A percentile compares a stretch with the other conserved stretches of the same genome.
These are phyloP conservation scores for Meiosimyza platycephala DNA, from an alignment of 2,888 invertebrate species.

Conservation along the genomic window DNA sequence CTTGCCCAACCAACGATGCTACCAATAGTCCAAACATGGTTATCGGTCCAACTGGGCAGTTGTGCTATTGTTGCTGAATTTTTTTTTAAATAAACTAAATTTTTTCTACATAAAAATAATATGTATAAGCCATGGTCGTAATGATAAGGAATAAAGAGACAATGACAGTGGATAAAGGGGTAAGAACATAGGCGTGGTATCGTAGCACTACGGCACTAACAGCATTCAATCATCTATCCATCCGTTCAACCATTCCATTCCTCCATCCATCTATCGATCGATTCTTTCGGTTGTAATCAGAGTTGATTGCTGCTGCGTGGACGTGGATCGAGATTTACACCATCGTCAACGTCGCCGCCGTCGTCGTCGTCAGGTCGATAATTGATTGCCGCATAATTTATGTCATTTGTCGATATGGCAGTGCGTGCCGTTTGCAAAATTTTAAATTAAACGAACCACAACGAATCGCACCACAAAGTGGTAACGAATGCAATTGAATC, in stretches of 20 bases:
- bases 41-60: too few species aligned
- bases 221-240: constrained; percentile 4
- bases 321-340: constrained; percentile 1
- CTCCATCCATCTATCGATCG: constrained; percentile 11
- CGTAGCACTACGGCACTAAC: too few species aligned
- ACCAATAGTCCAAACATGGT: too few species aligned
- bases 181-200: too few species aligned
- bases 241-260: constrained; percentile 9
- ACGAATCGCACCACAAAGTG: constrained; percentile 51
- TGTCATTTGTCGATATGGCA: constrained; percentile 56
- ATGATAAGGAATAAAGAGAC: too few species aligned
- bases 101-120: constrained; percentile 11
- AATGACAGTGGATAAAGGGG: too few species aligned
- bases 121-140: neutral
- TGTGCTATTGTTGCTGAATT: too few species aligned
- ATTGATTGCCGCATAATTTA: constrained; percentile 64
- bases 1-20: too few species aligned
- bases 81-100: constrained; percentile 19
- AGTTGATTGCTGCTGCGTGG: constrained; percentile 39
- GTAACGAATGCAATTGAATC: neutral
- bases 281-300: constrained; percentile 1
- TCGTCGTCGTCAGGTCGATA: constrained; percentile 58
- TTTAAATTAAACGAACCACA: constrained; percentile 59
- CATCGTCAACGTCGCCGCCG: constrained; percentile 29
- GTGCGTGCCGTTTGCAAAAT: constrained; percentile 63